Evolutionary conservation across 2,113 vertebrate genomes (phyloP), one percentile per base, ranked within the genome.

Genomic region (Proterorhinus semilunaris): DNA sequence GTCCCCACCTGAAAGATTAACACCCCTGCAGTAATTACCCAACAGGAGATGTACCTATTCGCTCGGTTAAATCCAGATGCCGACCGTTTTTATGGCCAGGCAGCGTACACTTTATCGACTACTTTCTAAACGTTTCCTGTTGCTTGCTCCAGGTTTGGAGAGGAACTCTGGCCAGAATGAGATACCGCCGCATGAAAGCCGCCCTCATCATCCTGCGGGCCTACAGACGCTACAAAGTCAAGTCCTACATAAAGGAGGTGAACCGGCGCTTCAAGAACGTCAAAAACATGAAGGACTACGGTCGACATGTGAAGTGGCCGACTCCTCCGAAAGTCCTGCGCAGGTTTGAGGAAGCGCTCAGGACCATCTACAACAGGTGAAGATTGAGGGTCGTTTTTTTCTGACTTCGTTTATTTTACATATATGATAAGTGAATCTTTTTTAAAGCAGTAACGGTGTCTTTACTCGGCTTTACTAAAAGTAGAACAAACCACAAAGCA

Each of bases 191-290:
- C 52, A 96, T 96, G 45, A 91, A 86, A 42, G 97, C 98, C 0
- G 95, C 94, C 0, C 90, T 95, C 49, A 86, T 87, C 1, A 96
- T 99, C 68, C 81, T 94, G 66, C 89, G 79, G 46, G 91, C 93
- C 0, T 99, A 99, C 82, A 90, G 96, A 6, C 94, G 89, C 83
- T 95, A 96, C 92, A 99, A 99, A 66, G 96, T 99, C 6, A 96
- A 94, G 63, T 91, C 96, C 0, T 97, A 99, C 90, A 92, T 99
- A 87, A 89, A 70, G 0, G 95, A 99, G 86, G 90, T 99, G 1
- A 78, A 91, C 82, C 90, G 85, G 0, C 95, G 95, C 83, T 98
- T 99, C 82, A 93, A 90, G 0, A 91, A 89, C 0, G 90, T 98
- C 15, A 78, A 74, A 1, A 85, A 62, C 13, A 95, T 96, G 93